A percentile compares a stretch with the other conserved stretches of the same genome.
These are phyloP conservation scores for Pseudomyrmex cubaensis DNA, from an alignment of 1,140 invertebrate species.

Conservation along the genomic window DNA sequence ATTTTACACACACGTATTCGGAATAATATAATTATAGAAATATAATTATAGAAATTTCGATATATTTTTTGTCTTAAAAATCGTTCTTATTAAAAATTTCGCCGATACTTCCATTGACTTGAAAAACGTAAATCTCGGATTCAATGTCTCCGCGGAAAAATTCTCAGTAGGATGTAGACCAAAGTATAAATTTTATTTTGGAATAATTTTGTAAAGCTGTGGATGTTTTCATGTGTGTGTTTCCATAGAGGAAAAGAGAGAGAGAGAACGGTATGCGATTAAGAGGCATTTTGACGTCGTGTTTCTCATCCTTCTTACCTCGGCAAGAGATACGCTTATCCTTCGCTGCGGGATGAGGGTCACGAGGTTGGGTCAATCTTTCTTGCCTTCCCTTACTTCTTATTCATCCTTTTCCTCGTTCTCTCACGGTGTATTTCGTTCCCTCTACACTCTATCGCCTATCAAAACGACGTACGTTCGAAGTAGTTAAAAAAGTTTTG, in stretches of 20 bases:
- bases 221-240: too few relatives aligned
- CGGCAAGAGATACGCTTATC: slow-evolving; percentile 60
- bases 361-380: slow-evolving; percentile 27
- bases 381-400: slow-evolving; percentile 5
- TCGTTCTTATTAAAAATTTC: too few relatives aligned
- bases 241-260: not conserved
- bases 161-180: too few relatives aligned
- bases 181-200: too few relatives aligned
- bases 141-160: too few relatives aligned
- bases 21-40: too few relatives aligned
- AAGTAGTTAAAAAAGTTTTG: slow-evolving; percentile 71
- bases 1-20: too few relatives aligned
- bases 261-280: slow-evolving; percentile 60
- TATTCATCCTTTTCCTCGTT: not conserved
- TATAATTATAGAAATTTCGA: too few relatives aligned
- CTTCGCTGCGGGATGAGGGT: slow-evolving; percentile 18
- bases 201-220: too few relatives aligned
- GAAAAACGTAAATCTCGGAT: too few relatives aligned
- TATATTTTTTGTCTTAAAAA: too few relatives aligned
- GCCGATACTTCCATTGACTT: too few relatives aligned
- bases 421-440: slow-evolving; percentile 11
- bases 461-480: slow-evolving; percentile 27
- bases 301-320: slow-evolving; percentile 32
- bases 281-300: slow-evolving; percentile 60
- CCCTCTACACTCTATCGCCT: slow-evolving; percentile 25